Conservation (phyloP, 2,888 invertebrate genomes). For the Mesorhabditis sp. region DNA sequence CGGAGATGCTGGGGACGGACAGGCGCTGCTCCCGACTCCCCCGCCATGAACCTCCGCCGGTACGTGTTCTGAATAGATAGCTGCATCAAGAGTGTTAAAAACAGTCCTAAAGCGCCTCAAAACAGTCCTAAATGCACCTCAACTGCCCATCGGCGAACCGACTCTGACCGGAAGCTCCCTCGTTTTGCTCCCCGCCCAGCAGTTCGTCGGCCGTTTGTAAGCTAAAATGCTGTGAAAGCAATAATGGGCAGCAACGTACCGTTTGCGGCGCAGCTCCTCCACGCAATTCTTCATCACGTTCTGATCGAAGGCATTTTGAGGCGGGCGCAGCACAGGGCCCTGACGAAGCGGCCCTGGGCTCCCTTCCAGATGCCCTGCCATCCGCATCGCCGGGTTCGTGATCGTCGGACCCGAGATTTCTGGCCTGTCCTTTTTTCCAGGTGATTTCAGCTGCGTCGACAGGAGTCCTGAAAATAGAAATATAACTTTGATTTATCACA, state of each 20-base stretch:
- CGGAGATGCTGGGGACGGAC: constrained; percentile 38
- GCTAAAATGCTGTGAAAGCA: background rate
- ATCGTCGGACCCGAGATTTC: too few relatives aligned
- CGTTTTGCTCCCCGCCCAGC: background rate
- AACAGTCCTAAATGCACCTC: too few relatives aligned
- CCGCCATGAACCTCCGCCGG: constrained; percentile 15
- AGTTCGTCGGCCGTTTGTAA: background rate
- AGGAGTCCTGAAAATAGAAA: too few relatives aligned
- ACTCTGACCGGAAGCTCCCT: too few relatives aligned
- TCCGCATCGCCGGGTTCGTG: background rate
- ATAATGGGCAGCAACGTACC: constrained; percentile 25
- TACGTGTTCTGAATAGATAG: constrained; percentile 16
- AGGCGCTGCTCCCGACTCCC: constrained; percentile 29
- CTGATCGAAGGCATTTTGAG: constrained; percentile 31
- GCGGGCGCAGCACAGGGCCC: constrained; percentile 30
- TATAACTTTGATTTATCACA: too few relatives aligned
- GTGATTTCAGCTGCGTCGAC: too few relatives aligned
- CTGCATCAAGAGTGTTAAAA: background rate
- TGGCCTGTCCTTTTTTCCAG: too few relatives aligned
- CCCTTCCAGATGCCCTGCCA: constrained; percentile 1
- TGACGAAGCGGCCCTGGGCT: background rate
- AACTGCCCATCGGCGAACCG: too few relatives aligned
- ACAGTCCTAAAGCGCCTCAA: background rate
- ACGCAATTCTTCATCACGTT: constrained; percentile 44
- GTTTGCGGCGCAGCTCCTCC: constrained; percentile 48